phyloP scores from a whole-genome alignment of 2,888 invertebrate genomes.

The Anthrax anthrax region DNA sequence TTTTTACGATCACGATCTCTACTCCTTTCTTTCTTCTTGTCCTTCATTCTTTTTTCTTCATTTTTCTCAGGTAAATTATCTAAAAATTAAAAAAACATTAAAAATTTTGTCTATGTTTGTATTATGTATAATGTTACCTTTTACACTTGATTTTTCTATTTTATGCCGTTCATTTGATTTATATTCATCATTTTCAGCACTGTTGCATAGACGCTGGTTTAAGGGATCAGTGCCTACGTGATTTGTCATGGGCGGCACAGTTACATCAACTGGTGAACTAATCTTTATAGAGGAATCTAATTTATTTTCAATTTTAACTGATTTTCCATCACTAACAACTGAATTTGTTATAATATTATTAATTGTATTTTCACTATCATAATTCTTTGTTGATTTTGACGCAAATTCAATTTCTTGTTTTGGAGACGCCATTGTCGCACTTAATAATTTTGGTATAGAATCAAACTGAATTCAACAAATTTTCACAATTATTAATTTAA shows the following conservation, averaged over 20 bases:
- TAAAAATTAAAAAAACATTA: conserved; percentile 5
- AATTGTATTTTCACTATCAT: not conserved
- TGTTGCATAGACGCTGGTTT: too few relatives aligned
- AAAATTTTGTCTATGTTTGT: not conserved
- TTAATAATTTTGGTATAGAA: too few relatives aligned
- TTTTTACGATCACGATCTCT: conserved; percentile 18
- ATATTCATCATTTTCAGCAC: not conserved
- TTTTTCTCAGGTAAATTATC: conserved; percentile 17
- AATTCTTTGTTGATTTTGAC: conserved; percentile 1
- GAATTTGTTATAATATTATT: not conserved
- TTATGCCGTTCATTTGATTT: not conserved
- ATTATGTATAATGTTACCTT: not conserved
- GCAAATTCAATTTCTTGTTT: conserved; percentile 5
- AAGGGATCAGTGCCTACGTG: conserved; percentile 2
- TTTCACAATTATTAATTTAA: too few relatives aligned
- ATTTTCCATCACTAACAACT: not conserved
- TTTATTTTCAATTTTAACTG: not conserved
- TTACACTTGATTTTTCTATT: not conserved
- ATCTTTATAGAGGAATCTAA: not conserved
- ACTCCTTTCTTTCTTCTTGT: conserved; percentile 30
- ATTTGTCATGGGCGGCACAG: conserved; percentile 4
- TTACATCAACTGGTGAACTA: not conserved
- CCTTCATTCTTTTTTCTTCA: conserved; percentile 33
- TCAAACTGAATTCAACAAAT: too few relatives aligned
- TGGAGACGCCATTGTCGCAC: conserved; percentile 9